Conservation (phyloP, 2,797 vertebrate genomes). For the Serranus cabrilla region DNA sequence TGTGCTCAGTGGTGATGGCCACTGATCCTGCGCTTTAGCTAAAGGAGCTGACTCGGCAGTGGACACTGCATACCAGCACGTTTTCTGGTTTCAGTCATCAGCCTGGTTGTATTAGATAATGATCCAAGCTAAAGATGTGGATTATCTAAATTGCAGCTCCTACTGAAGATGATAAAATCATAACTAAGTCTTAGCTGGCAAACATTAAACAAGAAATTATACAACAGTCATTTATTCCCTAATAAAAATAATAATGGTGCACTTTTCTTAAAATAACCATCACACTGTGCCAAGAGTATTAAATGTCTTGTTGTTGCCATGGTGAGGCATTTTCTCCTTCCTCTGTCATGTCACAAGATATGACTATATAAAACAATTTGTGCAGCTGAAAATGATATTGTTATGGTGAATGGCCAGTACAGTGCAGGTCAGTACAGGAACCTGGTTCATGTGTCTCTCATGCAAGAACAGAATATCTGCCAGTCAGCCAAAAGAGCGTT, state of each 20-base stretch:
- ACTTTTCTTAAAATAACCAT: conserved; percentile 65
- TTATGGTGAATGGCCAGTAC: conserved; percentile 4
- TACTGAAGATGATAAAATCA: conserved; percentile 1
- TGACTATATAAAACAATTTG: conserved; percentile 35
- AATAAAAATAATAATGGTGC: conserved; percentile 21
- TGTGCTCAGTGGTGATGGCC: conserved; percentile 30
- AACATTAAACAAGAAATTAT: conserved; percentile 3
- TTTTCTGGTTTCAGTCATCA: conserved; percentile 24
- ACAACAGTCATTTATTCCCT: not conserved
- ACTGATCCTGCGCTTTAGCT: conserved; percentile 35
- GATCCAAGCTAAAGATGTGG: not conserved
- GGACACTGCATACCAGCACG: conserved; percentile 14
- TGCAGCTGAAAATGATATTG: conserved; percentile 37
- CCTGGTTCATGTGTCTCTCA: conserved; percentile 29
- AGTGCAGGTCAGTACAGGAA: not conserved
- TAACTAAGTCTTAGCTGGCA: not conserved
- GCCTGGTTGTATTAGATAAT: not conserved
- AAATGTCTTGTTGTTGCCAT: conserved; percentile 69
- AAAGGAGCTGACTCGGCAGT: conserved; percentile 56
- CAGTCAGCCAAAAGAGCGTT: conserved; percentile 38
- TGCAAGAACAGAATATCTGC: conserved; percentile 33
- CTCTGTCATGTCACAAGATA: conserved; percentile 48
- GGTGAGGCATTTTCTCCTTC: conserved; percentile 52
- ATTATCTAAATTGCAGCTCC: conserved; percentile 13
- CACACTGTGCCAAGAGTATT: conserved; percentile 30